Conservation (phyloP, 1,140 invertebrate species). For the Heliconius hewitsoni region DNA sequence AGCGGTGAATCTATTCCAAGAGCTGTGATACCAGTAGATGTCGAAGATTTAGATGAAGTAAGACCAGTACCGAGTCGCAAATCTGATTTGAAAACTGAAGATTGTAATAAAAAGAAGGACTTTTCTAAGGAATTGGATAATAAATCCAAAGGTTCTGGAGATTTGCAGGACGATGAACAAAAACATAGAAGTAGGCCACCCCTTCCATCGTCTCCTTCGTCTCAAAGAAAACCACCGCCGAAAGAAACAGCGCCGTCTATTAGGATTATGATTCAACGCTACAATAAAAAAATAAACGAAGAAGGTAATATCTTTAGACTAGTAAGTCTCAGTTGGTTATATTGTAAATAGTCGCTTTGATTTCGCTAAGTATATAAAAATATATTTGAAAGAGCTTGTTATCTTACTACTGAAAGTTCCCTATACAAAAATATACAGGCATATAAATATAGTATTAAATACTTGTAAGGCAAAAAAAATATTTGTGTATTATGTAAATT, state of each 20-base stretch:
- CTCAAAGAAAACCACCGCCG: slow-evolving; percentile 75
- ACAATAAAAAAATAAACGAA: slow-evolving; percentile 83
- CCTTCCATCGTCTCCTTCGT: slow-evolving; percentile 82
- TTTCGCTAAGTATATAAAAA: too few species aligned
- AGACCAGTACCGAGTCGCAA: slow-evolving; percentile 44
- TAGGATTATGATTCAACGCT: slow-evolving; percentile 85
- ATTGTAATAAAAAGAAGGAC: neutral
- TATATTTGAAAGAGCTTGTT: too few species aligned
- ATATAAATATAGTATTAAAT: too few species aligned
- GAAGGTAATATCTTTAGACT: slow-evolving; percentile 32
- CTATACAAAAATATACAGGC: too few species aligned
- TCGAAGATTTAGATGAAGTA: slow-evolving; percentile 75
- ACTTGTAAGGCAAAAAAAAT: too few species aligned
- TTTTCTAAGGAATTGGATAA: neutral
- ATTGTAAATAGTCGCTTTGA: slow-evolving; percentile 22
- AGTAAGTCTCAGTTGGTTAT: neutral
- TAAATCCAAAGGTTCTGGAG: slow-evolving; percentile 59
- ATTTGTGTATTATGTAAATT: too few species aligned
- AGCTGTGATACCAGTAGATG: slow-evolving; percentile 77
- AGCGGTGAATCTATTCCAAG: slow-evolving; percentile 79
- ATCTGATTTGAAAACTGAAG: slow-evolving; percentile 11
- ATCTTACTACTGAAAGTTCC: too few species aligned
- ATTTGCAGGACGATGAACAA: slow-evolving; percentile 66
- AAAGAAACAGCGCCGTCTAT: slow-evolving; percentile 86
- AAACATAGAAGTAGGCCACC: slow-evolving; percentile 74